Evolutionary conservation across 2,888 invertebrate genomes (phyloP), one percentile per base, ranked within the genome.

Genomic region (Ellobium chinense): DNA sequence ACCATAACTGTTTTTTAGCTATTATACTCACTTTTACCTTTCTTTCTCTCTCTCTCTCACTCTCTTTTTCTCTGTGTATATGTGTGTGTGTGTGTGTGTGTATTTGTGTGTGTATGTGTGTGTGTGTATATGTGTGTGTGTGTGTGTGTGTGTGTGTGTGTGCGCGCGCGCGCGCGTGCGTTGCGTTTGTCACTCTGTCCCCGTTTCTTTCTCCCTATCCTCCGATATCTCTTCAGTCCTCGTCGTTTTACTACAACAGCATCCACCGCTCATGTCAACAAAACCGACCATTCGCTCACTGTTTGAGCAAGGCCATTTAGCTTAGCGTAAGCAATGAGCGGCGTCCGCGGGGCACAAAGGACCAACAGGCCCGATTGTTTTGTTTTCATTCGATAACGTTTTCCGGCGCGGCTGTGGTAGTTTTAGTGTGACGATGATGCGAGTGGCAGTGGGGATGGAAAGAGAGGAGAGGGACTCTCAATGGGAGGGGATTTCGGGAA

Each of bases 61-160:
- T 36, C 37, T 62, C 36, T 62, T 37, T 62, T 24, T 62, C 27
- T 75, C 31, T 60, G 29, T 46, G 18, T 75, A 27, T 68, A 1
- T 65, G 46, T 65, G 12, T 54, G 31, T 65, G 5, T 54, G 46
- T 65, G 12, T 54, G 21, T 54, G 12, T 76, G 54, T 76, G 7
- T 65, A 18, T 76, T 29, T 46, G n/a, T 73, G 3, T 60, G 31
- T 77, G 1, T 68, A 68, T 77, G 1, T 78, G 62, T 70, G 24
- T 78, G 69, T 69, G 34, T 70, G 39, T 78, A 9, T 70, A 27
- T 78, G 24, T 70, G 39, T 62, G 36, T 69, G 60, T 60, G 24
- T 60, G 24, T 60, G 60, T 73, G 46, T 54, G 58, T 60, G 58
- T 60, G 31, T 60, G 34, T 60, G 58, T 73, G 58, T 60, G 58